Evolutionary conservation across 1,140 invertebrate species (phyloP).

Genomic region (Solenopsis fugax): DNA sequence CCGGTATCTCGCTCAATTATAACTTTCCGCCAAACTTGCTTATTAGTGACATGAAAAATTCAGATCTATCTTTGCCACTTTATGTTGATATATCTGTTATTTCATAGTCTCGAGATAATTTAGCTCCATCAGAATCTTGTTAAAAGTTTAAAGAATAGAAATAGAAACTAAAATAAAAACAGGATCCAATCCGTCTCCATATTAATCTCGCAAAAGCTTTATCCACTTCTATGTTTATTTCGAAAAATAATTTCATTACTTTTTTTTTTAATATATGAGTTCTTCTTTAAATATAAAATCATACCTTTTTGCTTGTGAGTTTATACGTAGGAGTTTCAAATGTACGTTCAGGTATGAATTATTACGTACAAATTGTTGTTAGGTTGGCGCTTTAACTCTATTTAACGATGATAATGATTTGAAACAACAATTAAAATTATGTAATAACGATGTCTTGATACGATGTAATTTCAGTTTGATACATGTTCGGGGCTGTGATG

Average conservation of each 20-base stretch:
- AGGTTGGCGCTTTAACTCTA: neutral
- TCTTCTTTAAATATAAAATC: neutral
- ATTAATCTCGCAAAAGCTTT: neutral
- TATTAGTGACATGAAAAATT: constrained; percentile 49
- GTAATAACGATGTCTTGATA: constrained; percentile 36
- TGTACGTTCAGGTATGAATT: neutral
- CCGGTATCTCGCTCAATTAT: constrained; percentile 53
- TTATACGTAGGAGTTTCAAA: neutral
- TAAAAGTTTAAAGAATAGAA: neutral
- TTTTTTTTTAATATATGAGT: neutral
- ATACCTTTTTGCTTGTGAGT: neutral
- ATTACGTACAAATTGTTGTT: neutral
- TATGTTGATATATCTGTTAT: constrained; percentile 1
- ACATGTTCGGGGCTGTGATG: neutral
- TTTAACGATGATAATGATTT: constrained; percentile 24
- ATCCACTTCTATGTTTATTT: neutral
- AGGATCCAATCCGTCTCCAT: neutral
- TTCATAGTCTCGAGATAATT: constrained; percentile 15
- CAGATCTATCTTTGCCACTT: constrained; percentile 30
- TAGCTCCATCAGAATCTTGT: neutral
- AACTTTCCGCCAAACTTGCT: constrained; percentile 41
- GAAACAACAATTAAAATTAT: constrained; percentile 34
- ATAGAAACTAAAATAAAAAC: neutral
- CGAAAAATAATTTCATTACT: neutral
- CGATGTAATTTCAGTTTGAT: constrained; percentile 47